Percentiles rank a stretch among this genome's conserved stretches.
phyloP scores from a whole-genome alignment of 1,140 invertebrate species.

The Aricia agestis region DNA sequence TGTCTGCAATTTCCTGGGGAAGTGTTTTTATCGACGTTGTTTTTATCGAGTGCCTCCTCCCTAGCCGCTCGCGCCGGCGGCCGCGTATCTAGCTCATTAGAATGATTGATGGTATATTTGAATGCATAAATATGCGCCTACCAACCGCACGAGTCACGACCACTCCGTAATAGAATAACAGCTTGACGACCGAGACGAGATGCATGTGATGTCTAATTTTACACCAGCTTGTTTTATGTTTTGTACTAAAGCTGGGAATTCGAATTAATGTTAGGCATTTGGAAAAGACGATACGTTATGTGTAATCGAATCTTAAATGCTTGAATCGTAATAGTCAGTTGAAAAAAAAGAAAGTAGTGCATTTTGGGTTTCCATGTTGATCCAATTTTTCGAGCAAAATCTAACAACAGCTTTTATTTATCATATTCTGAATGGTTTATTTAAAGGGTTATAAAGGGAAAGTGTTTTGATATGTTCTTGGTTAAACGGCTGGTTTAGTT shows the following conservation, averaged over 20 bases:
- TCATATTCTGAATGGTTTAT: too few species aligned
- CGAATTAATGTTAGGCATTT: neutral
- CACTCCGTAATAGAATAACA: conserved; percentile 24
- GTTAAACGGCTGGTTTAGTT: neutral
- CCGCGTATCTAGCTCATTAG: conserved; percentile 58
- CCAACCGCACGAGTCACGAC: conserved; percentile 49
- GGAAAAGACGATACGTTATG: neutral
- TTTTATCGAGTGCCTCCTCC: neutral
- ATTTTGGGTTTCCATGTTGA: too few species aligned
- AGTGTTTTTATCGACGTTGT: too few species aligned
- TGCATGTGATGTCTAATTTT: conserved; percentile 13
- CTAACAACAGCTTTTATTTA: too few species aligned
- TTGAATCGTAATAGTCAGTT: too few species aligned
- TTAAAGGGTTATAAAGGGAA: neutral
- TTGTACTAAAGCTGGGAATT: neutral
- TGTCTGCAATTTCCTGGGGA: too few species aligned
- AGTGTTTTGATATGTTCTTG: neutral
- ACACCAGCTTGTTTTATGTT: conserved; percentile 15
- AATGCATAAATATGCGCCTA: conserved; percentile 64
- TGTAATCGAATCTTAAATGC: too few species aligned
- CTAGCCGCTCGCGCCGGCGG: conserved; percentile 38
- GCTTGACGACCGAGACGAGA: conserved; percentile 17
- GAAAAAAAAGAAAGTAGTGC: too few species aligned
- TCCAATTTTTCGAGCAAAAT: too few species aligned
- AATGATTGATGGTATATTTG: conserved; percentile 70